Evolutionary conservation across 2,888 invertebrate species (phyloP), one percentile per base, ranked within the genome.

Genomic region (Tenthredo amoena): DNA sequence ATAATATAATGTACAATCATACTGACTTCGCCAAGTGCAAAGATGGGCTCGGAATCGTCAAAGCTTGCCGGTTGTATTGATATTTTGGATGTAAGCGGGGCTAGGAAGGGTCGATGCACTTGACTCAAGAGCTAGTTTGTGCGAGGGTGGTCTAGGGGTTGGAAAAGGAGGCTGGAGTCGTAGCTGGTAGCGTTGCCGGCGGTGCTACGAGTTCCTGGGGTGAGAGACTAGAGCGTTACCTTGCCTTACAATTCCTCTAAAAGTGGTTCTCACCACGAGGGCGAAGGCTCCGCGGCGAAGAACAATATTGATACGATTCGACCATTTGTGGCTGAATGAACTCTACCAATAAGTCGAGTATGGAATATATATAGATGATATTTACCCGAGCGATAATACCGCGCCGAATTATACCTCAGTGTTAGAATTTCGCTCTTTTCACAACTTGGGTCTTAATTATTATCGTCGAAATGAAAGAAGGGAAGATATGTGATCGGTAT

Each of bases 291-390:
- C 15, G 26, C n/a, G 18, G 21, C 72, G 71, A 50, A 72, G 84
- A 84, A 84, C 84, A 84, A 84, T 84, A 84, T 72, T 84, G 84
- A 84, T 72, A 74, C 40, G 71, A 84, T 84, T 84, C 21, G 84
- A 18, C 71, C 71, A 77, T 77, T 50, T 74, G 72, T 43, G 72
- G 43, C 43, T 43, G 40, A 21, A 40, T 43, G 40, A 40, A 40
- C 72, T n/a, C 12, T 40, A 0, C 43, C 72, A n/a, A 72, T 72
- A 72, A 72, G 9, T 72, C n/a, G 18, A 10, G 7, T 55, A 55
- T 55, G 55, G 55, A 18, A 12, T 31, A 68, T 65, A 65, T 18
- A 12, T 31, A 68, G 34, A 68, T 31, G 34, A 68, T 68, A 68
- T 68, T 68, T 68, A 26, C 68, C 68, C 31, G 6, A 68, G 18